Base-by-base conservation (phyloP, 53 echinoderm and acorn worm species). In the Crossaster papposus region DNA sequence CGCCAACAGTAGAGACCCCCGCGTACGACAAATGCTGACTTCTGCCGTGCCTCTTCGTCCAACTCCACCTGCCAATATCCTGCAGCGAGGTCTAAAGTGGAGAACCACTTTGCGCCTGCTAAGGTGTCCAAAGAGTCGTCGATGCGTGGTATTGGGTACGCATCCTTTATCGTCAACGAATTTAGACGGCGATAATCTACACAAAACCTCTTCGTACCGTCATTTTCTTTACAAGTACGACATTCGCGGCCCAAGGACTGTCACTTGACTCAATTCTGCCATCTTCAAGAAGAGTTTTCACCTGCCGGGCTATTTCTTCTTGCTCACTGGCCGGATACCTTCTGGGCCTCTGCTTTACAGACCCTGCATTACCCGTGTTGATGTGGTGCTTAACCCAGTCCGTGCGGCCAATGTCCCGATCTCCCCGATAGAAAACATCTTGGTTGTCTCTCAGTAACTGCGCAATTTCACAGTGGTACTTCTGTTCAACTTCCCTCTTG, bases 191-290 rank as follows among this genome's bases (percentile, higher is more conserved):
- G n/a, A n/a, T n/a, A n/a, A n/a, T n/a, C n/a, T n/a, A n/a, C n/a
- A n/a, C n/a, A n/a, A n/a, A n/a, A n/a, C n/a, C n/a, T n/a, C n/a
- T n/a, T n/a, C n/a, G n/a, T 33, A 93, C 93, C 90, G 52, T 90
- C 90, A 63, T 93, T 64, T 64, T 64, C 64, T 9, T 9, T 14
- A 64, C 64, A 64, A 64, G 64, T 18, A 64, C 64, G 14, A 90
- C 90, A 35, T 79, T 84, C 14, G 93, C 84, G 4, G 90, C 90
- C 87, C 93, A 93, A 13, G 93, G 93, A 65, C 90, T 93, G 14
- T 81, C 81, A 22, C 90, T 80, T 9, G 90, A 90, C 17, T 93
- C 86, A 18, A 90, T 90, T 52, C 44, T 38, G 12, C 90, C 93
- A 54, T 38, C 79, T 12, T 72, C 52, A 4, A 85, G 77, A 71